Conservation (phyloP, 1,140 invertebrate genomes). For the Samia ricini region DNA sequence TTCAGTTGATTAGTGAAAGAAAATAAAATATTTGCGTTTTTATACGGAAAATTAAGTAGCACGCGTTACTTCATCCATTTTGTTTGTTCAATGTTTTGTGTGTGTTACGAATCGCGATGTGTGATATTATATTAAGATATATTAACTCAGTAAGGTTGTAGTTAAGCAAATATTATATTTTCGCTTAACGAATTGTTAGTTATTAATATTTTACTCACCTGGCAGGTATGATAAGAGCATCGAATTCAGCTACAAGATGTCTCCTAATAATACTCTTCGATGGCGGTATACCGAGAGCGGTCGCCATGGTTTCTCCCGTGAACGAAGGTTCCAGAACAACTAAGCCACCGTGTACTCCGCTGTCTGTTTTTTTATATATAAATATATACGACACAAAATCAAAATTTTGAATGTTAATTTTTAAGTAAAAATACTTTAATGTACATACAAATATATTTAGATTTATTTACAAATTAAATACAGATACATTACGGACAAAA, state of each 20-base stretch:
- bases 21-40: conserved; percentile 13
- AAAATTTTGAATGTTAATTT: neutral
- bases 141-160: neutral
- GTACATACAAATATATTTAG: no score
- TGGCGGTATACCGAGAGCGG: conserved; percentile 93
- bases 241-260: conserved; percentile 93
- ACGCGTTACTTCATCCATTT: neutral
- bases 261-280: conserved; percentile 95
- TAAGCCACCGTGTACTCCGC: conserved; percentile 94
- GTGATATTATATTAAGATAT: neutral
- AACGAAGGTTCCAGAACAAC: conserved; percentile 95
- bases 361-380: conserved; percentile 80
- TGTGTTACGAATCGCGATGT: neutral
- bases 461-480: no score
- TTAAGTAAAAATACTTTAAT: no score
- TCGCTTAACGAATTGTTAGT: conserved; percentile 14
- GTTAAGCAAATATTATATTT: conserved; percentile 35
- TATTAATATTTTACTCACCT: conserved; percentile 80
- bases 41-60: neutral
- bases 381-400: neutral
- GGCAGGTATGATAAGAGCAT: conserved; percentile 92
- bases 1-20: neutral
- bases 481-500: no score
- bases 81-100: no score
- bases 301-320: conserved; percentile 95